These are phyloP conservation scores for Urocynchramus pylzowi DNA, from an alignment of 2,113 vertebrate genomes.

Conservation along the genomic window DNA sequence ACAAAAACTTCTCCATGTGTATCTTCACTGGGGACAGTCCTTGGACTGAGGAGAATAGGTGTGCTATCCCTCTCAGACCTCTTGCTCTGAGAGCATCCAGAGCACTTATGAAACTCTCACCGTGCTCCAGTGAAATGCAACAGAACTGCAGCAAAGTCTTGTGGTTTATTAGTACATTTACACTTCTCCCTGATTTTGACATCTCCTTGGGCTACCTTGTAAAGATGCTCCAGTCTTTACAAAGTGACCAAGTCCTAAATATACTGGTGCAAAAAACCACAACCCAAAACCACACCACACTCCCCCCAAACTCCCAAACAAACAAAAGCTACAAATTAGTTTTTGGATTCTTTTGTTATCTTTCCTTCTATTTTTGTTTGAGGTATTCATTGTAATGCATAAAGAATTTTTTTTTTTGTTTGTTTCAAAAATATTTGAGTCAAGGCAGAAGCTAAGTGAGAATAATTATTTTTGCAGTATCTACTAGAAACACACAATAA, in stretches of 20 bases:
- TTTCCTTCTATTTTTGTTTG: background rate
- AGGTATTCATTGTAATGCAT: rapidly evolving
- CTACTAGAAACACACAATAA: background rate
- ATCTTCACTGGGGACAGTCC: background rate
- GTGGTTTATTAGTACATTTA: background rate
- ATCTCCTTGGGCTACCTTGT: background rate
- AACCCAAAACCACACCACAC: background rate
- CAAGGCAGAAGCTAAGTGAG: background rate
- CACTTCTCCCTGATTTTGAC: background rate
- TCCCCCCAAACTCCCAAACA: background rate
- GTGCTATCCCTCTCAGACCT: background rate
- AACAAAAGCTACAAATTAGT: background rate
- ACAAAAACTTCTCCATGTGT: background rate
- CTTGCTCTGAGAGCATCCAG: background rate
- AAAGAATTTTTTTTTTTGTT: background rate
- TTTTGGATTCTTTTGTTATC: background rate
- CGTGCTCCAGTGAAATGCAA: background rate
- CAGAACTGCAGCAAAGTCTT: background rate
- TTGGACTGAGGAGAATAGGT: background rate
- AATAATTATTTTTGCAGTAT: background rate
- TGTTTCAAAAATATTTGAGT: background rate
- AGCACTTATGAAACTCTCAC: background rate
- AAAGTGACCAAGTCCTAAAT: background rate
- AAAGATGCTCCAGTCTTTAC: background rate
- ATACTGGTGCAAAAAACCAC: background rate